phyloP scores from a whole-genome alignment of 2,888 invertebrate species.

The Ochropleura plecta region DNA sequence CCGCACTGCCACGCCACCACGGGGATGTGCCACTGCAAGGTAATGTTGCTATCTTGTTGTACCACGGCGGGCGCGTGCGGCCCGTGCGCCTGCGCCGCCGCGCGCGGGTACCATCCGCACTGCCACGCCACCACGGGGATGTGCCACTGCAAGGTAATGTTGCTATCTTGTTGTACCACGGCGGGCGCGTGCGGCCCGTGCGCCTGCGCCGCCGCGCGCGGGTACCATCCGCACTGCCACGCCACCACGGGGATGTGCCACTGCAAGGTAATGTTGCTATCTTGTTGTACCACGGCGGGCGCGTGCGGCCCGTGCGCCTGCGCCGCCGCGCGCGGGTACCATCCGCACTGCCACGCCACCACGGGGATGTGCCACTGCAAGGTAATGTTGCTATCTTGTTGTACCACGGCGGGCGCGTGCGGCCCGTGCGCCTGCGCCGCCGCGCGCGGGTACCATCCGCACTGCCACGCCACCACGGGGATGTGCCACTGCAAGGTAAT shows the following conservation, averaged over 20 bases:
- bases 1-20: constrained; percentile 98
- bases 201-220: constrained; percentile 94
- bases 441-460: constrained; percentile 96
- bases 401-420: constrained; percentile 91
- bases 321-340: constrained; percentile 95
- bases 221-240: constrained; percentile 98
- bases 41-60: constrained; percentile 12
- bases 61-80: constrained; percentile 94
- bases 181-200: constrained; percentile 99
- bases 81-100: constrained; percentile 96
- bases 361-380: constrained; percentile 97
- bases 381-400: constrained; percentile 73
- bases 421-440: constrained; percentile 98
- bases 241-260: constrained; percentile 97
- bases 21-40: constrained; percentile 97
- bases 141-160: constrained; percentile 95
- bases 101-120: constrained; percentile 96
- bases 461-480: constrained; percentile 98
- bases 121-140: constrained; percentile 98
- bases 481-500: constrained; percentile 95
- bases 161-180: too few species aligned
- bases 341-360: constrained; percentile 98
- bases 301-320: constrained; percentile 99
- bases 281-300: too few species aligned
- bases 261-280: constrained; percentile 92